Evolutionary conservation across 2,113 vertebrate species (phyloP), one percentile per base, ranked within the genome.

Genomic region (Centropus bengalensis): DNA sequence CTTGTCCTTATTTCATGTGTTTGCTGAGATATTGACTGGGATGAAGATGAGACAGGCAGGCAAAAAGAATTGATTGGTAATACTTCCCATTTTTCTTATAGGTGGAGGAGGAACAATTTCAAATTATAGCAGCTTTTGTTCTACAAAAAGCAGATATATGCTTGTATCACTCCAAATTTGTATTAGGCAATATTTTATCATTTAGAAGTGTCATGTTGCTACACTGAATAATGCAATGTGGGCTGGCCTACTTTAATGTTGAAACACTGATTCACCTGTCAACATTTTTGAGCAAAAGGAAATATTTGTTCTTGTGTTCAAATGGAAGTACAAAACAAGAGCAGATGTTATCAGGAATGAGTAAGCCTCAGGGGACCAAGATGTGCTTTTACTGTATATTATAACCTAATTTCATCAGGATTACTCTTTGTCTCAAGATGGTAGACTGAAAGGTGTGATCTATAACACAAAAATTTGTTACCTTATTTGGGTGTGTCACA

Each of bases 271-370:
- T 79, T 95, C 73, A 90, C 91, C 88, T 89, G 91, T 84, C 76
- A 91, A 44, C 26, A 21, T 54, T 75, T 90, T 36, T 74, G 66
- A 93, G 55, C 55, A 91, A 96, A 93, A 71, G 30, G 66, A 94
- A 93, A 73, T 90, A 86, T 84, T 96, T 93, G 36, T 69, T 93
- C 62, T 90, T 82, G 62, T 75, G 85, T 91, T 82, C 66, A 79
- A 30, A 56, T 44, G 51, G 36, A 81, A 69, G 32, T 27, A 86
- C 44, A 83, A 95, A 94, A 85, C 42, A 80, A 82, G 32, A 94
- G 54, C 89, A 93, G 54, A 63, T 83, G 21, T 64, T 89, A 89
- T 28, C 68, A 95, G 69, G n/a, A 28, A 20, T 32, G 23, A 70
- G 14, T 49, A 76, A 86, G 44, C 26, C 71, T 74, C 51, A 24